Base-by-base conservation (phyloP, 2,797 vertebrate genomes). In the Alauda arvensis region DNA sequence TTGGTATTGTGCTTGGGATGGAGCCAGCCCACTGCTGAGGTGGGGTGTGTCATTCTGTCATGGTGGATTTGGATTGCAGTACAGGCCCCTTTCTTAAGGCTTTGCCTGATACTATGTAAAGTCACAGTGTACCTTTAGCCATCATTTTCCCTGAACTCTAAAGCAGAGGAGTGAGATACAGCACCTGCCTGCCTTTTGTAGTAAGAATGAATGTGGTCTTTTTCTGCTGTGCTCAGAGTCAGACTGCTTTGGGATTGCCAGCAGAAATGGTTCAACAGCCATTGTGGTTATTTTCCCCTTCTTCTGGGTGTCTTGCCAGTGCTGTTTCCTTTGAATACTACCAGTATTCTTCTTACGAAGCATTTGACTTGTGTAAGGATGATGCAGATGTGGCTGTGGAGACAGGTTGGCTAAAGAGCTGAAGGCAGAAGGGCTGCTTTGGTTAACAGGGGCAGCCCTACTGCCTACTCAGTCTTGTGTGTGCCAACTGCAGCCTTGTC, bases 381-480 rank as follows among this genome's bases (percentile, higher is more conserved):
- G 57, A 4, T 75, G 43, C 31, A 31, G 31, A 40, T 77, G 55
- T 59, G 24, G 49, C n/a, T 77, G 37, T 9, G 49, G 79, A 79
- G 51, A 15, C 8, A 12, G 15, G 7, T 33, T 74, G 46, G 18
- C 19, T n/a, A 19, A 63, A 65, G 34, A 79, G 26, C 65, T 52
- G 61, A 74, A 60, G 39, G 43, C 57, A 51, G 9, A 4, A 17
- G 34, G 39, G 21, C 61, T 79, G 46, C 31, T 68, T 75, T 72
- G 60, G 10, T 68, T 65, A 40, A 14, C 20, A 74, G 57, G 23
- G 74, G 29, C 55, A n/a, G 33, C 18, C 21, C 33, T 55, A 14
- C 13, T 60, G 14, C 69, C 25, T 46, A 4, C 53, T 55, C 26
- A 21, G 31, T 45, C 25, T 37, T 24, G 5, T 0, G 0, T 34